Evolutionary conservation across 2,113 vertebrate genomes (phyloP), one percentile per base, ranked within the genome.

Genomic region (Pyrgilauda ruficollis): DNA sequence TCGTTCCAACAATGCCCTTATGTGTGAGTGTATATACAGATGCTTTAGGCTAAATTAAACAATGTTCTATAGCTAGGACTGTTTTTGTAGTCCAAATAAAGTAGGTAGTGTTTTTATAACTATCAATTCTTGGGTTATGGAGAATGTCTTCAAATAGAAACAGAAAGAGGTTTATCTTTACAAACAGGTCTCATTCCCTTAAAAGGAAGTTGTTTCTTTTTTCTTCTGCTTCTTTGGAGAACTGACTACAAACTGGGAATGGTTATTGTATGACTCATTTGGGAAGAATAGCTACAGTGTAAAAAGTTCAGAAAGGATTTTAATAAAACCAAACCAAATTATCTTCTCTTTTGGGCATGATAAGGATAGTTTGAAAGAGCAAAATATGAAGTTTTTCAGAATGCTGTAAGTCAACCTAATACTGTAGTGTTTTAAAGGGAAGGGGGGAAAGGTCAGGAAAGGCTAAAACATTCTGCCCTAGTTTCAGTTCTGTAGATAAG

Each of bases 131-230:
- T 96, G 72, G 80, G 85, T 92, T 96, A 93, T 95, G 95, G 93
- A 97, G 96, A 96, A 95, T 97, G 70, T 88, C 93, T 97, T 97
- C 94, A 95, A 95, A 97, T 80, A 91, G 96, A 96, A 97, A 94
- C 70, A 89, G 96, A 97, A 91, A 88, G 96, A 96, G 70, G 96
- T 97, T 98, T 98, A 97, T 98, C 97, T 83, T 94, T 94, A 95
- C 96, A 97, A 98, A 97, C 96, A 98, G 97, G 98, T 97, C 98
- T 97, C 96, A 98, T 96, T 97, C 94, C 99, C 99, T 98, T 99
- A 99, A 98, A 99, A 99, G 99, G 99, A 97, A 98, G 97, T 97
- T 97, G 98, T 98, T 98, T 96, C 96, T 98, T 98, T 98, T 98
- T 98, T 82, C 91, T 96, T 92, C 95, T 96, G 97, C 97, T 98